Percentiles rank a stretch among this genome's conserved stretches.
Evolutionary conservation across 2,797 vertebrate species (phyloP).

Genomic region (Sciaenops ocellatus): DNA sequence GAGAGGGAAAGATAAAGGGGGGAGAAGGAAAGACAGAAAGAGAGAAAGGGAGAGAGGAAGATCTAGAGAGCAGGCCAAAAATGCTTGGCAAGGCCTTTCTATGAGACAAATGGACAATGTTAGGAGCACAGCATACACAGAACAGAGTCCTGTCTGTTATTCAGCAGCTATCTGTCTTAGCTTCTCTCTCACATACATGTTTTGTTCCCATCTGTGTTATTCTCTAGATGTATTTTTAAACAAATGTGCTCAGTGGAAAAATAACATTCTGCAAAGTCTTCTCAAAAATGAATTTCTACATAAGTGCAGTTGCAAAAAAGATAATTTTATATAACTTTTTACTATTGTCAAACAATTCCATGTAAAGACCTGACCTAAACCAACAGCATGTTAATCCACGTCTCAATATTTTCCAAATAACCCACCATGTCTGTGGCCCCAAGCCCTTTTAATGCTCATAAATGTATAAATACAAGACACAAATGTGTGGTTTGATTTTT

Average conservation of each 20-base stretch:
- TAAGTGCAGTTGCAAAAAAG: too few relatives aligned
- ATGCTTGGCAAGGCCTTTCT: constrained; percentile 74
- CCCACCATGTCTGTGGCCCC: not conserved
- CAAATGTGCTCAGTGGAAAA: not conserved
- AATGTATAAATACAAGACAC: constrained; percentile 4
- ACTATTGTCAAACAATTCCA: too few relatives aligned
- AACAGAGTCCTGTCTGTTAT: constrained; percentile 65
- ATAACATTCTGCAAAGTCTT: not conserved
- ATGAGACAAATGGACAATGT: constrained; percentile 74
- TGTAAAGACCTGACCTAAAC: not conserved
- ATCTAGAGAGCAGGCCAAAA: constrained; percentile 66
- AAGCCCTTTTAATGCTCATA: not conserved
- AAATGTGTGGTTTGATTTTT: not conserved
- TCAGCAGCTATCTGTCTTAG: constrained; percentile 42
- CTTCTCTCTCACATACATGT: constrained; percentile 3
- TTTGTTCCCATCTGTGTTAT: constrained; percentile 4
- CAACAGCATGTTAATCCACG: not conserved
- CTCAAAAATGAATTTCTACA: not conserved
- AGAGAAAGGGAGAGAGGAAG: constrained; percentile 37
- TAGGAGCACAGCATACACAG: constrained; percentile 62
- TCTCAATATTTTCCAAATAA: not conserved
- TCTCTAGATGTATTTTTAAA: constrained; percentile 2
- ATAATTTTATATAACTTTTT: too few relatives aligned
- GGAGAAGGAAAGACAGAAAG: constrained; percentile 26
- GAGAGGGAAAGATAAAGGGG: constrained; percentile 30